Evolutionary conservation across 2,888 invertebrate species (phyloP).

Genomic region (Campoletis raptor): DNA sequence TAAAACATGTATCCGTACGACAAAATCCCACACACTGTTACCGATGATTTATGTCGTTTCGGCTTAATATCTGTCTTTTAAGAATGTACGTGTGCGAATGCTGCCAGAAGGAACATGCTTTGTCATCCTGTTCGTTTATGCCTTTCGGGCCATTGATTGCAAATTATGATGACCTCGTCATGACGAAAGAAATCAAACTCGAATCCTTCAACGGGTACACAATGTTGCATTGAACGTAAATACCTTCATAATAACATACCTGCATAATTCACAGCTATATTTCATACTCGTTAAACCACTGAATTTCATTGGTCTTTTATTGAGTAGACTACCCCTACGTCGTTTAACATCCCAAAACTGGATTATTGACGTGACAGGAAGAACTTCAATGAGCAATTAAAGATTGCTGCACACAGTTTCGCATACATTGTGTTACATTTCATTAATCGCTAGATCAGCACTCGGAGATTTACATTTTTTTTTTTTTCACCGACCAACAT

Average conservation of each 20-base stretch:
- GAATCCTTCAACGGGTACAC: not conserved
- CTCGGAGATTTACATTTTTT: not conserved
- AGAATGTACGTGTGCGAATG: not conserved
- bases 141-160: slow-evolving; percentile 8
- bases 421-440: not conserved
- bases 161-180: slow-evolving; percentile 27
- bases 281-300: not conserved
- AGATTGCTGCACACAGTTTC: not conserved
- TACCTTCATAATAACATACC: not conserved
- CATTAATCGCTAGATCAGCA: not conserved
- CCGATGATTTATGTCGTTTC: slow-evolving; percentile 43
- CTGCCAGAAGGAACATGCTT: not conserved
- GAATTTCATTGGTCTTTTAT: not conserved
- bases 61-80: slow-evolving; percentile 9
- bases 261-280: not conserved
- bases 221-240: not conserved
- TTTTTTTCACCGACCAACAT: not conserved
- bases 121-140: not conserved
- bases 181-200: slow-evolving; percentile 11
- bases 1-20: slow-evolving; percentile 39
- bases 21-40: not conserved
- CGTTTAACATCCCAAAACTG: not conserved
- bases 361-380: not conserved
- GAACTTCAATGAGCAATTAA: not conserved
- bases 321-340: not conserved